These are phyloP conservation scores for Agonopterix alstromeriana DNA, from an alignment of 2,888 invertebrate species.

Conservation along the genomic window DNA sequence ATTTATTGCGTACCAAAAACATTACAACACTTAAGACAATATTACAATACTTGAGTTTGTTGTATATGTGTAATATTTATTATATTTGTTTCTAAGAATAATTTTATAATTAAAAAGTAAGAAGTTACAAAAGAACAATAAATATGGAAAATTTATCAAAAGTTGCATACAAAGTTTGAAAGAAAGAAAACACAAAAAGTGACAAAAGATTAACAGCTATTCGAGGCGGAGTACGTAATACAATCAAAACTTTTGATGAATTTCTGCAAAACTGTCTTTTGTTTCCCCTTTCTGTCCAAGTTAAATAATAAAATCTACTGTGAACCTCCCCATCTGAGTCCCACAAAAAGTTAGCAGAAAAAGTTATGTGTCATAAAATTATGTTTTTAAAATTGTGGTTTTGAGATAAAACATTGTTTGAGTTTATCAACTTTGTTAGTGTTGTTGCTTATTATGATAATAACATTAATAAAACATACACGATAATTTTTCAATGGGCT, in stretches of 20 bases:
- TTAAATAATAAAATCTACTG: constrained; percentile 60
- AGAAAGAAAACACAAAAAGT: constrained; percentile 29
- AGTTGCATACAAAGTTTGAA: constrained; percentile 24
- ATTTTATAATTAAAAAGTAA: no score
- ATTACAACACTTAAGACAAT: no score
- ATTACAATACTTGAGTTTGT: no score
- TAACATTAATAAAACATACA: no score
- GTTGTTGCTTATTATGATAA: no score
- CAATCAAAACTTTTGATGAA: constrained; percentile 75
- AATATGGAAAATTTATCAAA: constrained; percentile 18
- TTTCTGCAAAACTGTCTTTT: constrained; percentile 63
- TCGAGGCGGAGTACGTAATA: constrained; percentile 55
- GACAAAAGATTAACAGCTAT: constrained; percentile 57
- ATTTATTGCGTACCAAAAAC: no score
- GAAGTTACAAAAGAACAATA: no score
- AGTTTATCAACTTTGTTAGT: no score
- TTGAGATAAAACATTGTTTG: no score
- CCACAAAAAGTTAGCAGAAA: constrained; percentile 33
- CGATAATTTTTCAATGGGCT: no score
- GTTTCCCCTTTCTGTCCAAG: constrained; percentile 63
- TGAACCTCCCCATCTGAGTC: constrained; percentile 39
- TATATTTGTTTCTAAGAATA: no score
- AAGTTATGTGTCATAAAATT: constrained; percentile 30
- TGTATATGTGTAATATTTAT: no score
- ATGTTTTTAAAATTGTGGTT: constrained; percentile 15